A percentile compares a stretch with the other conserved stretches of the same genome.
Evolutionary conservation across 2,113 vertebrate genomes (phyloP).

Genomic region (Phrynocephalus versicolor): DNA sequence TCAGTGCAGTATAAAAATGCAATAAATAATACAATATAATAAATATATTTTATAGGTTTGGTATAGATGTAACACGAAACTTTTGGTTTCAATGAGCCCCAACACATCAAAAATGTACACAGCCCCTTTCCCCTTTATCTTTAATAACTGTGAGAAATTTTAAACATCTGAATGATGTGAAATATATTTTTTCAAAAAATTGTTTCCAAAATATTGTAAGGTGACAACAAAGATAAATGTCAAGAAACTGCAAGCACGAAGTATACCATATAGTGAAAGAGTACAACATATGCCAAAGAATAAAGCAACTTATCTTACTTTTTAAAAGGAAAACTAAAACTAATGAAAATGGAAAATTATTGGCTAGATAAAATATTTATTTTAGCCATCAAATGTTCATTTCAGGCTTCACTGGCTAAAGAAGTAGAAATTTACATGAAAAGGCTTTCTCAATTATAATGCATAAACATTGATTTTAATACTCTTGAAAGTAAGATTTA

Average conservation of each 20-base stretch:
- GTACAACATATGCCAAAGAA: not conserved
- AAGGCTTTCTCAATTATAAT: constrained; percentile 27
- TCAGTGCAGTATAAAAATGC: too few relatives aligned
- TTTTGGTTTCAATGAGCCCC: not conserved
- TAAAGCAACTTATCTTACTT: constrained; percentile 13
- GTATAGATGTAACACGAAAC: not conserved
- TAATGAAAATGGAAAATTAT: constrained; percentile 10
- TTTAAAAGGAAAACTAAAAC: not conserved
- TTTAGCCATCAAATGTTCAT: constrained; percentile 22
- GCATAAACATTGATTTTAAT: constrained; percentile 1
- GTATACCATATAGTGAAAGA: not conserved
- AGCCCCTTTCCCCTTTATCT: not conserved
- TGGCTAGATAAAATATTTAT: constrained; percentile 29
- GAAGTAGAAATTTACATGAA: constrained; percentile 21
- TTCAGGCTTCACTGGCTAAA: constrained; percentile 32
- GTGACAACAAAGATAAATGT: not conserved
- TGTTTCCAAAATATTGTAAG: not conserved
- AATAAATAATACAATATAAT: too few relatives aligned
- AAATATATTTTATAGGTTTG: not conserved
- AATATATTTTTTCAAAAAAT: too few relatives aligned
- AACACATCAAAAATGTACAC: too few relatives aligned
- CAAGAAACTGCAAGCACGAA: not conserved
- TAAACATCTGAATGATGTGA: too few relatives aligned
- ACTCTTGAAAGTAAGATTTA: not conserved
- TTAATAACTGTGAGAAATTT: not conserved